phyloP scores from a whole-genome alignment of 2,113 vertebrate species.

The Meleagris gallopavo region DNA sequence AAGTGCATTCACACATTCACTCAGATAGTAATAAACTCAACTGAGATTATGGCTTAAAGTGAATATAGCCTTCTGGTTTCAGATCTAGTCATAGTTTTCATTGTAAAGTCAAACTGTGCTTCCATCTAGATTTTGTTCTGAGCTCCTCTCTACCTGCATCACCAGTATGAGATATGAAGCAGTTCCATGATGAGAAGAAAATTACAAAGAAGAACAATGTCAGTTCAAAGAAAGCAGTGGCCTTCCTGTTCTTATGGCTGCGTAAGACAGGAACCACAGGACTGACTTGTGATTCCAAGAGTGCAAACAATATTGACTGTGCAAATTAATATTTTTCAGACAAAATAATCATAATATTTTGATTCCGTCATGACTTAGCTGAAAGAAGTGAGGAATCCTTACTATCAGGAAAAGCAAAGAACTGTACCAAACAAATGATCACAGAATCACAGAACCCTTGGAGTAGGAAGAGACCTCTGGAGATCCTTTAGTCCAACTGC shows the following conservation, averaged over 20 bases:
- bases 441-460: background rate
- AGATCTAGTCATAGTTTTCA: background rate
- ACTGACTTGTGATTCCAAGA: background rate
- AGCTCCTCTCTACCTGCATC: background rate
- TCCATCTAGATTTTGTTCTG: background rate
- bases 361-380: background rate
- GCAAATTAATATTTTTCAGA: background rate
- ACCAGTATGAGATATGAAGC: background rate
- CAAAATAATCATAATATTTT: background rate
- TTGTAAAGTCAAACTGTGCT: slow-evolving; percentile 31
- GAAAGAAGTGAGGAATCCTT: background rate
- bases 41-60: background rate
- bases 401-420: background rate
- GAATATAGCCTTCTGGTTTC: background rate
- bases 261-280: background rate
- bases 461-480: background rate
- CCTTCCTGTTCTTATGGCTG: background rate
- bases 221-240: background rate
- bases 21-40: background rate
- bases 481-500: background rate
- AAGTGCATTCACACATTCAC: background rate
- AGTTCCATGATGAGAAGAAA: background rate
- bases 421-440: background rate
- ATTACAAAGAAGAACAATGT: background rate
- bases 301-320: background rate